Evolutionary conservation across 2,797 vertebrate genomes (phyloP).

Genomic region (Mormyrus hasselquistii): DNA sequence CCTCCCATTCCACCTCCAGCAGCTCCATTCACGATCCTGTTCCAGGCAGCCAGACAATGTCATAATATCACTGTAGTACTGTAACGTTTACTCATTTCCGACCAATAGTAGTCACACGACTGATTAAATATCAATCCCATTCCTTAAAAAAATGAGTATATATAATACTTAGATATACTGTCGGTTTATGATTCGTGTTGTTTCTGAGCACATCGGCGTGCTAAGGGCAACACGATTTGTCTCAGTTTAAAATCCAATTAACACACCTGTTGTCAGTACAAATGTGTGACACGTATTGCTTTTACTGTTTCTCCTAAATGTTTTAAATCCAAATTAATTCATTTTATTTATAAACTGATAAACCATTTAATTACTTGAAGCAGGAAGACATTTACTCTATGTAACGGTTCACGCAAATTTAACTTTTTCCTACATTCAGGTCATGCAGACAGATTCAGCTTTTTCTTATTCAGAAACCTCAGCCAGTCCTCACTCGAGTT

Average conservation of each 20-base stretch:
- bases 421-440: neutral
- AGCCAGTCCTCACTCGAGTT: neutral
- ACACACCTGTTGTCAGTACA: neutral
- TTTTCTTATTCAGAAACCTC: neutral
- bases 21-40: neutral
- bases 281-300: neutral
- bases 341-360: neutral
- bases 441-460: neutral
- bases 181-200: neutral
- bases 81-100: neutral
- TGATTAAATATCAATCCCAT: neutral
- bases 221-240: neutral
- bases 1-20: slow-evolving; percentile 46
- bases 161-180: neutral
- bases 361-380: neutral
- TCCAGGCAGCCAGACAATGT: neutral
- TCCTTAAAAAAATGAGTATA: neutral
- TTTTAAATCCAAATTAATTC: neutral
- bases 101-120: neutral
- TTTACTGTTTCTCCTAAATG: neutral
- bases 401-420: neutral
- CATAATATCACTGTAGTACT: neutral
- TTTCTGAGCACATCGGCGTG: neutral
- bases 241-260: neutral
- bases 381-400: neutral